A percentile compares a stretch with the other conserved stretches of the same genome.
Conservation (phyloP, 2,113 vertebrate species). For the Paracanthobrama guichenoti region DNA sequence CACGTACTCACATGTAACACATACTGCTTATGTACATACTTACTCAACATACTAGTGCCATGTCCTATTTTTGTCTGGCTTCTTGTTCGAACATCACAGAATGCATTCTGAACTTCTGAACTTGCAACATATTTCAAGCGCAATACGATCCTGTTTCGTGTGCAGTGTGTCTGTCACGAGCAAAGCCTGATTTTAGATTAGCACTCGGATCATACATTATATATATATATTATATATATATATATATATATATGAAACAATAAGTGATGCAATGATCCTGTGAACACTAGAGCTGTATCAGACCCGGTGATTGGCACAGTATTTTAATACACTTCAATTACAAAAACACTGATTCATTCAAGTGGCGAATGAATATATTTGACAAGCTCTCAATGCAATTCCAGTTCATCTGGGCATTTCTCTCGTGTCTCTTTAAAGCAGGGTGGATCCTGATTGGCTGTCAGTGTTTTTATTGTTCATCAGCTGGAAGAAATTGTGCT, state of each 20-base stretch:
- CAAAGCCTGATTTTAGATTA: background rate
- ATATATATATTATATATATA: too few species aligned
- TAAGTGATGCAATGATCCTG: background rate
- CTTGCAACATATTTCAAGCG: background rate
- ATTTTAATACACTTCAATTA: too few species aligned
- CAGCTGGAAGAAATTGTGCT: too few species aligned
- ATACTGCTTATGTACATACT: background rate
- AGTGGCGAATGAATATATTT: too few species aligned
- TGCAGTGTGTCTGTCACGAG: background rate
- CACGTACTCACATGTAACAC: background rate
- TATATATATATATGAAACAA: background rate
- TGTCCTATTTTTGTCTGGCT: background rate
- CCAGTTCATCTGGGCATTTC: too few species aligned
- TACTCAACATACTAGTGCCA: background rate
- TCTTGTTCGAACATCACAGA: conserved; percentile 12
- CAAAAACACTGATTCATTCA: too few species aligned
- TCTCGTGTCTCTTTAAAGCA: too few species aligned
- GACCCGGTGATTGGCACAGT: too few species aligned
- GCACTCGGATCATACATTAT: background rate
- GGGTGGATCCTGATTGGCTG: too few species aligned
- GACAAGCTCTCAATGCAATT: too few species aligned
- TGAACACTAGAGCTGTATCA: background rate
- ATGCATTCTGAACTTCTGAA: conserved; percentile 19
- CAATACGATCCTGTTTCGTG: conserved; percentile 19
- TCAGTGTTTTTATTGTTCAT: too few species aligned